Base-by-base conservation (phyloP, 2,113 vertebrate species). In the Dascyllus trimaculatus region DNA sequence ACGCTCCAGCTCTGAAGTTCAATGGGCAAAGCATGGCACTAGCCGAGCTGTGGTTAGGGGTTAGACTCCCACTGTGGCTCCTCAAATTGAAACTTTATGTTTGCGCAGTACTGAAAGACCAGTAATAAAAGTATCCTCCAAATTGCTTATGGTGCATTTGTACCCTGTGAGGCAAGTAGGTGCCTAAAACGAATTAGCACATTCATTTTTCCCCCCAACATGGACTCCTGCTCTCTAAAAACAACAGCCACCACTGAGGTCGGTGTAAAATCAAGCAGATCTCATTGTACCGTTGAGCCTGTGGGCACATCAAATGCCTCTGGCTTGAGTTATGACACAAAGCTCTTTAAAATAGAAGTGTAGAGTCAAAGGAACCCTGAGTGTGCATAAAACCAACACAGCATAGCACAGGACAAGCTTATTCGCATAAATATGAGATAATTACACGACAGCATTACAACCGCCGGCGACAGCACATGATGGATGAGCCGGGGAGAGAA, bases 401-500 rank as follows among this genome's bases (percentile, higher is more conserved):
- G 78, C 58, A 71, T 49, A 52, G 61, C 64, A 81, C 60, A 71
- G 90, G 60, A 89, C 86, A 82, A 78, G 85, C 75, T 87, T 83
- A 85, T 90, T 92, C 74, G 56, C 88, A 93, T 92, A 88, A 91
- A 93, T 91, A 85, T 87, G 73, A 86, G 88, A 92, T 93, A 94
- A 94, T 94, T 92, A 92, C 84, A 89, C 5, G 73, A 91, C 90
- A 85, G 83, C 51, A 69, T 87, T 77, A 73, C 73, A 45, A 88
- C 92, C 89, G 82, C 81, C 32, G 82, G 93, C 89, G 91, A 94
- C 93, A 92, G 88, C 77, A 46, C 76, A 90, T 94, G 93, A 94
- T 94, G 91, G 89, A 94, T 93, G 92, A 88, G 74, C 68, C 35
- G 21, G 81, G 80, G 66, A 79, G 78, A 80, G 67, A 87, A 81